Percentiles rank a stretch among this genome's conserved stretches.
Conservation (phyloP, 2,113 vertebrate genomes). For the Trichomycterus rosablanca region DNA sequence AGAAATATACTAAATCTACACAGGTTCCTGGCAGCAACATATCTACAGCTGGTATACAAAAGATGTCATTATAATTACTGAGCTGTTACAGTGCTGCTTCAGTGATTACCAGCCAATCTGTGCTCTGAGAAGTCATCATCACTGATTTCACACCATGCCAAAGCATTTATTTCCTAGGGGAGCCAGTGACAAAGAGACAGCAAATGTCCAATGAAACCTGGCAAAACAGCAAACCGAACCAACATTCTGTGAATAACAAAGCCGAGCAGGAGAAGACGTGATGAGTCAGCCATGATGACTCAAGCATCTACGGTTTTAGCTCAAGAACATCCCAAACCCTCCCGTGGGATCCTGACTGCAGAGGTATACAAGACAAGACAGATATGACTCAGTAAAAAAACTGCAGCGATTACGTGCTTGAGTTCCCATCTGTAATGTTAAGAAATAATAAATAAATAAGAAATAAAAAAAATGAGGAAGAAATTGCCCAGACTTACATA, state of each 20-base stretch:
- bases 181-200: background rate
- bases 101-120: constrained; percentile 1
- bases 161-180: background rate
- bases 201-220: background rate
- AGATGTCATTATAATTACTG: background rate
- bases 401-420: background rate
- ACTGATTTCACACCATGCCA: background rate
- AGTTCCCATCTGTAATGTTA: too few species aligned
- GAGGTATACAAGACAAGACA: constrained; percentile 22
- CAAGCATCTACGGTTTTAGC: constrained; percentile 22
- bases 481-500: too few species aligned
- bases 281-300: constrained; percentile 37
- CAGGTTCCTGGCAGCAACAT: too few species aligned
- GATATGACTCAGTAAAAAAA: background rate
- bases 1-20: too few species aligned
- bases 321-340: background rate
- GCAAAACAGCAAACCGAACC: background rate
- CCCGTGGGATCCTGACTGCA: background rate
- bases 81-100: background rate
- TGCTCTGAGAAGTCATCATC: background rate
- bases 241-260: constrained; percentile 6
- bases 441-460: too few species aligned
- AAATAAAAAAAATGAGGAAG: too few species aligned
- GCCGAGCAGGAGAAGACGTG: constrained; percentile 15
- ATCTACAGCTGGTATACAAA: too few species aligned